Evolutionary conservation across 2,888 invertebrate species (phyloP).

Genomic region (Ichneumoninae sp.): DNA sequence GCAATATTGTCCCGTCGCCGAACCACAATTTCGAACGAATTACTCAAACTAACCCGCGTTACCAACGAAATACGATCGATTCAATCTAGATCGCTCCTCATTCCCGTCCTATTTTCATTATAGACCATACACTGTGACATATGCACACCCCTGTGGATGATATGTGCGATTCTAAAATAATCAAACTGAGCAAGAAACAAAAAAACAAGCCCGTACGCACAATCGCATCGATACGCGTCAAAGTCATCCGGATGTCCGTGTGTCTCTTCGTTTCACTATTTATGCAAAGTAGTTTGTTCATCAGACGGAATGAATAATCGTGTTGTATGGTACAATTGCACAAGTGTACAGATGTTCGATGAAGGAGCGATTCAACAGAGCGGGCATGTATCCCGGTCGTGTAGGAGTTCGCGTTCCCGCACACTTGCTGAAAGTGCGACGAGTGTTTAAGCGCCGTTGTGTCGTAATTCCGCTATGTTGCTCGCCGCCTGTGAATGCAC

Average conservation of each 20-base stretch:
- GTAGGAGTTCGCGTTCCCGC: constrained; percentile 9
- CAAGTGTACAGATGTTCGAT: constrained; percentile 28
- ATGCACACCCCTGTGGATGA: constrained; percentile 13
- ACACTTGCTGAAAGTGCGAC: constrained; percentile 26
- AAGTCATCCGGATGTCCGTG: not conserved
- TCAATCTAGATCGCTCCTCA: not conserved
- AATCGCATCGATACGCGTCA: constrained; percentile 19
- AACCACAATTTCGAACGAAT: not conserved
- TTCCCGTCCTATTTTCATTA: not conserved
- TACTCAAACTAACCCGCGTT: not conserved
- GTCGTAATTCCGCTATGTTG: constrained; percentile 42
- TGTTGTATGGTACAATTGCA: constrained; percentile 17
- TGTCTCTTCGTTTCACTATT: not conserved
- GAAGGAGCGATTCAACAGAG: constrained; percentile 26
- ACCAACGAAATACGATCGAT: not conserved
- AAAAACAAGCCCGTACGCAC: constrained; percentile 41
- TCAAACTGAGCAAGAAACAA: constrained; percentile 28
- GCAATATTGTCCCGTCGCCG: not conserved
- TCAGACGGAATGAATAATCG: constrained; percentile 24
- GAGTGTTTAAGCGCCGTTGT: constrained; percentile 56
- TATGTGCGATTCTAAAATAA: constrained; percentile 32
- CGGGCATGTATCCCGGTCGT: constrained; percentile 1
- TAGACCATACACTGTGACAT: constrained; percentile 3
- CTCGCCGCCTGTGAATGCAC: constrained; percentile 46
- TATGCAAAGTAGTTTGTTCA: constrained; percentile 15